phyloP scores from a whole-genome alignment of 2,888 invertebrate species.

The Beris chalybata region DNA sequence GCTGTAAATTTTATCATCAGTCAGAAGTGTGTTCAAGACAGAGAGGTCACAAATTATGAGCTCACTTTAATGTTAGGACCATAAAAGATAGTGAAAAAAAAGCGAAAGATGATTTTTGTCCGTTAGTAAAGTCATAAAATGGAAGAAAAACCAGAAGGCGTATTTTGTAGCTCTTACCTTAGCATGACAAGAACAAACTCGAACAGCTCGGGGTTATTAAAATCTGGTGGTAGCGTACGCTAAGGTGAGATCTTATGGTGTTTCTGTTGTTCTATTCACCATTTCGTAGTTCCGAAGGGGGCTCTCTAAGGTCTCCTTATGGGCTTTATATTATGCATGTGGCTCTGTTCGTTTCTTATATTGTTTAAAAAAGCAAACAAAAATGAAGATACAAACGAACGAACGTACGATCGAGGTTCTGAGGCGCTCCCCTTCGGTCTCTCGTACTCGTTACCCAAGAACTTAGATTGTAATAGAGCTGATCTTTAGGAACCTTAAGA shows the following conservation, averaged over 20 bases:
- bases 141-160: constrained; percentile 8
- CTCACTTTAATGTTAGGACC: constrained; percentile 1
- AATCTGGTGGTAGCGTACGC: constrained; percentile 5
- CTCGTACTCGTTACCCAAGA: neutral
- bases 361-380: constrained; percentile 4
- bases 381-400: neutral
- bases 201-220: constrained; percentile 11
- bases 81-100: neutral
- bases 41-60: constrained; percentile 19
- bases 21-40: neutral
- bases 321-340: neutral
- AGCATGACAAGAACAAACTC: constrained; percentile 15
- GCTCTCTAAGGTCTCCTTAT: neutral
- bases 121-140: constrained; percentile 5
- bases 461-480: neutral
- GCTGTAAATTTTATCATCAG: too few species aligned
- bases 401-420: neutral
- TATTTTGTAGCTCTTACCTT: neutral
- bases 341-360: neutral
- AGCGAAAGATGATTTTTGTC: too few species aligned
- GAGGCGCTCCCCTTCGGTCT: neutral
- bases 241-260: constrained; percentile 16
- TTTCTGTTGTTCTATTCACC: constrained; percentile 3
- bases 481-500: neutral
- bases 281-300: constrained; percentile 1